These are phyloP conservation scores for Epirrhoe alternata DNA, from an alignment of 2,888 invertebrate species.

Conservation along the genomic window DNA sequence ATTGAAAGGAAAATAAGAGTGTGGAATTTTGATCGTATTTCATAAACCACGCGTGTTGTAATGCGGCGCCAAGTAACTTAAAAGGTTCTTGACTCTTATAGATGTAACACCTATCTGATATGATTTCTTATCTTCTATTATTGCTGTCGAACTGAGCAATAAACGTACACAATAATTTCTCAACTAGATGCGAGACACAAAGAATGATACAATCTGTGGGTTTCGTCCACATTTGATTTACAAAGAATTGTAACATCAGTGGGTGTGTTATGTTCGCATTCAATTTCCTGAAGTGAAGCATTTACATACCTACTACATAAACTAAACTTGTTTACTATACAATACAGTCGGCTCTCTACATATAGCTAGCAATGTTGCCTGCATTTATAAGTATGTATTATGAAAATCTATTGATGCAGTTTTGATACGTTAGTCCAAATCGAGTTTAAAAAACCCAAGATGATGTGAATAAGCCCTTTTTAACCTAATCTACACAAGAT, in stretches of 20 bases:
- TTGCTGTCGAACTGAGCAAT: constrained; percentile 45
- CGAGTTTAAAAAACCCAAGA: no score
- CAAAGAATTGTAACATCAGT: constrained; percentile 9
- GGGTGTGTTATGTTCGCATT: neutral
- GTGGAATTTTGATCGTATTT: constrained; percentile 71
- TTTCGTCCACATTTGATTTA: constrained; percentile 20
- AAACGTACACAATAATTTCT: constrained; percentile 28
- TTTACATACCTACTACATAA: constrained; percentile 1
- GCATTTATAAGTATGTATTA: no score
- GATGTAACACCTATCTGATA: constrained; percentile 45
- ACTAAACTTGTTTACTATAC: neutral
- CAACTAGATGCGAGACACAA: constrained; percentile 6
- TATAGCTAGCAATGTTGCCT: neutral
- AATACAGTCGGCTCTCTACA: neutral
- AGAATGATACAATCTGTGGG: constrained; percentile 19
- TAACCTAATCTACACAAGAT: no score
- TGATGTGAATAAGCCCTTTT: no score
- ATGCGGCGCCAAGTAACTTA: constrained; percentile 54
- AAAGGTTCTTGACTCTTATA: constrained; percentile 57
- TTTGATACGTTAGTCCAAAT: no score
- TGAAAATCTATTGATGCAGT: no score
- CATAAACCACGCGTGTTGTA: constrained; percentile 65
- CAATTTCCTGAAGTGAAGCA: neutral
- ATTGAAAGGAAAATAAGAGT: constrained; percentile 77
- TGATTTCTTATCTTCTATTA: constrained; percentile 46